Conservation (phyloP, 2,113 vertebrate genomes). For the Notothenia coriiceps region DNA sequence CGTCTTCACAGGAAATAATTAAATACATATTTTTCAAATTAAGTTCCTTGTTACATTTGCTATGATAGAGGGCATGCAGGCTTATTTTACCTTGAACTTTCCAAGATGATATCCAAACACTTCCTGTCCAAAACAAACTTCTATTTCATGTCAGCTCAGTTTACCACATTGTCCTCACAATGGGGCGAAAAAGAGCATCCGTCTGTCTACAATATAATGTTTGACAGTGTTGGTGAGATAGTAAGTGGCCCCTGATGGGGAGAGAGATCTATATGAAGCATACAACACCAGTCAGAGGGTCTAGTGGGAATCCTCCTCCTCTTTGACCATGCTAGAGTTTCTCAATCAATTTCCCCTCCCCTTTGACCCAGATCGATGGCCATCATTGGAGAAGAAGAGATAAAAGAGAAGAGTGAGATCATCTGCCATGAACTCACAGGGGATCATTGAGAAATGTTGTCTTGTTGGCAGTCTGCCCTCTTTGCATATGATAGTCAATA, state of each 20-base stretch:
- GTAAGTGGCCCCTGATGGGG: constrained; percentile 71
- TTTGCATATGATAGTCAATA: constrained; percentile 16
- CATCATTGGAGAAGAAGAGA: constrained; percentile 72
- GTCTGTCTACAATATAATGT: constrained; percentile 57
- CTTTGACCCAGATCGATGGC: constrained; percentile 77
- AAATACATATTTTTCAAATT: not conserved
- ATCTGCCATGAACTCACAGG: constrained; percentile 50
- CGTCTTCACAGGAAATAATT: not conserved
- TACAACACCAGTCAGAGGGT: constrained; percentile 55
- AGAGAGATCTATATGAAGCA: constrained; percentile 55
- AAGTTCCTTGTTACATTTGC: not conserved
- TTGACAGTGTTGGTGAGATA: constrained; percentile 66
- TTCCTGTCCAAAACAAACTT: not conserved
- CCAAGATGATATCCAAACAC: not conserved
- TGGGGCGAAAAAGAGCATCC: not conserved
- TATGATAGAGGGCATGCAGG: too few relatives aligned
- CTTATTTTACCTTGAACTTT: not conserved
- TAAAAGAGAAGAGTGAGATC: constrained; percentile 75
- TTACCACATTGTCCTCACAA: not conserved
- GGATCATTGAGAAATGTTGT: constrained; percentile 39
- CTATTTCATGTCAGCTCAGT: too few relatives aligned
- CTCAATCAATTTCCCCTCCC: constrained; percentile 75
- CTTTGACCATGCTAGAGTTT: constrained; percentile 72
- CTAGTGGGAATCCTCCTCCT: constrained; percentile 62
- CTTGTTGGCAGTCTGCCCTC: constrained; percentile 30